Conservation (phyloP, 2,888 invertebrate genomes). For the Parnassius apollo region DNA sequence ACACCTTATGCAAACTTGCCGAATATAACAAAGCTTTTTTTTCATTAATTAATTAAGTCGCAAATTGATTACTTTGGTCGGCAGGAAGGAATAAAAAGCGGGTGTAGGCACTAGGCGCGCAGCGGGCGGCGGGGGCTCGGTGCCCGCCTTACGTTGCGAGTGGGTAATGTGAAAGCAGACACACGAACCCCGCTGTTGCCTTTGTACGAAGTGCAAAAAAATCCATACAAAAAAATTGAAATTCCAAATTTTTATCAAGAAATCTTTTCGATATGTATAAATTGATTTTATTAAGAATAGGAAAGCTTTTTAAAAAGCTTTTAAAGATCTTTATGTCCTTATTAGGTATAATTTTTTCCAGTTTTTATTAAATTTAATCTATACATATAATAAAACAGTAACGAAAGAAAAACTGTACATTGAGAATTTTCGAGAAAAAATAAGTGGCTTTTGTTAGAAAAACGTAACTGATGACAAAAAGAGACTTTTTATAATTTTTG, state of each 20-base stretch:
- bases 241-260: background rate
- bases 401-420: too few relatives aligned
- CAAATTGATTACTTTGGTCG: conserved; percentile 81
- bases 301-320: too few relatives aligned
- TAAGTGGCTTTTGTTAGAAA: too few relatives aligned
- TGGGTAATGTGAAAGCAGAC: conserved; percentile 81
- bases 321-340: too few relatives aligned
- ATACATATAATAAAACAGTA: too few relatives aligned
- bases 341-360: too few relatives aligned
- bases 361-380: too few relatives aligned
- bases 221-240: background rate
- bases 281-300: too few relatives aligned
- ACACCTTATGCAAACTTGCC: conserved; percentile 21
- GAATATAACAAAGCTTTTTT: conserved; percentile 57
- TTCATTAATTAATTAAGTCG: conserved; percentile 80
- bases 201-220: conserved; percentile 56
- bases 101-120: conserved; percentile 64
- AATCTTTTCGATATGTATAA: too few relatives aligned
- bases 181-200: conserved; percentile 78
- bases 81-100: conserved; percentile 76
- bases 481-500: too few relatives aligned
- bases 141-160: conserved; percentile 72
- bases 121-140: conserved; percentile 50
- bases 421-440: too few relatives aligned
- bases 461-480: too few relatives aligned